phyloP scores from a whole-genome alignment of 2,113 vertebrate species.

The Regulus satrapa region DNA sequence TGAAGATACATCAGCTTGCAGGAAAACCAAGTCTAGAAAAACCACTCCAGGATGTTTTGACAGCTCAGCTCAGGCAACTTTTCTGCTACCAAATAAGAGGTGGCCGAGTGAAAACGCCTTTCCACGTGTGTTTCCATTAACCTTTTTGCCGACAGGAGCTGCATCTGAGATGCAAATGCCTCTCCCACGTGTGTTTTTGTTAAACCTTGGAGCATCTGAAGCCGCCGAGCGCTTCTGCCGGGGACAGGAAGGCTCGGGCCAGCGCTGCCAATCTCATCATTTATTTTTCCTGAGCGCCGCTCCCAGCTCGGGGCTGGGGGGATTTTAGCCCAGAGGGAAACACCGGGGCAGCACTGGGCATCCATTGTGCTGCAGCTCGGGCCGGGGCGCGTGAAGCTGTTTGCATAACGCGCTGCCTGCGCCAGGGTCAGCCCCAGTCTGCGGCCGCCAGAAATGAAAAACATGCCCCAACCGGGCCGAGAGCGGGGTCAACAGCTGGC shows the following conservation, averaged over 20 bases:
- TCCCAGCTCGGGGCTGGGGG: conserved; percentile 55
- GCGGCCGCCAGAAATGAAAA: conserved; percentile 90
- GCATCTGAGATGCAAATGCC: not conserved
- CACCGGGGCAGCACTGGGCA: conserved; percentile 77
- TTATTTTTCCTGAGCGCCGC: conserved; percentile 69
- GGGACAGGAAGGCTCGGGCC: conserved; percentile 27
- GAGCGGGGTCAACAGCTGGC: conserved; percentile 99
- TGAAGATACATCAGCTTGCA: not conserved
- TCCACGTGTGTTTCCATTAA: not conserved
- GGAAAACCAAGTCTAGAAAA: not conserved
- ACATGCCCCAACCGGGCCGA: conserved; percentile 86
- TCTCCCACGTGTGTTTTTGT: not conserved
- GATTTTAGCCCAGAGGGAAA: conserved; percentile 80
- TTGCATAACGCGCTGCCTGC: conserved; percentile 83
- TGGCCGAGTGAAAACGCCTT: not conserved
- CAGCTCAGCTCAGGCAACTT: not conserved
- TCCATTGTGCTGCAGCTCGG: conserved; percentile 69
- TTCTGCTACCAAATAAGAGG: not conserved
- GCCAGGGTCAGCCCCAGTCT: conserved; percentile 80
- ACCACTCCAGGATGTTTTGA: not conserved
- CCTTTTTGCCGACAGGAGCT: not conserved
- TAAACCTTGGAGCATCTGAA: not conserved
- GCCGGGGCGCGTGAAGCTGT: conserved; percentile 71
- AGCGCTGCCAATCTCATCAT: conserved; percentile 67
- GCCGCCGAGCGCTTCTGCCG: not conserved